phyloP scores from a whole-genome alignment of 2,113 vertebrate genomes.

The Micromys minutus region DNA sequence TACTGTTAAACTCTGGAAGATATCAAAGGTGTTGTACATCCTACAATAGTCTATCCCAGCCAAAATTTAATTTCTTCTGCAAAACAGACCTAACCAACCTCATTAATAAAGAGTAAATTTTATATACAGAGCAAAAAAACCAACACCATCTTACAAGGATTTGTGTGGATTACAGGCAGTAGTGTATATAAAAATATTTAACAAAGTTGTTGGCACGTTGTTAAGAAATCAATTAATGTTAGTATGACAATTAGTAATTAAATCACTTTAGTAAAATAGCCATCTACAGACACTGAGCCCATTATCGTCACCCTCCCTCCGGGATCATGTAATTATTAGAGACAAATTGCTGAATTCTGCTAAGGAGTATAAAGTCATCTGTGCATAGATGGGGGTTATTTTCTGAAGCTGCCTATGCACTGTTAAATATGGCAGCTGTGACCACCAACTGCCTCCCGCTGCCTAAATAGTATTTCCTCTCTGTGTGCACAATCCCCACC shows the following conservation, averaged over 20 bases:
- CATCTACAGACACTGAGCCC: background rate
- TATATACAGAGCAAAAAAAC: background rate
- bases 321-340: slow-evolving; percentile 27
- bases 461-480: background rate
- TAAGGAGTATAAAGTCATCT: background rate
- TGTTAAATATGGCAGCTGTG: background rate
- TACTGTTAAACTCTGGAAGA: background rate
- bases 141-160: background rate
- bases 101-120: background rate
- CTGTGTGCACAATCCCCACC: background rate
- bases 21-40: background rate
- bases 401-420: background rate
- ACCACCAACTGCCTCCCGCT: background rate
- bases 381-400: background rate
- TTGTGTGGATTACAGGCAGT: background rate
- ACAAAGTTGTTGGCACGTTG: background rate
- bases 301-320: slow-evolving; percentile 33
- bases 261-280: slow-evolving; percentile 43
- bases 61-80: background rate
- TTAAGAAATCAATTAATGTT: slow-evolving; percentile 52
- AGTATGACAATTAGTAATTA: slow-evolving; percentile 18
- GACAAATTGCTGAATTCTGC: slow-evolving; percentile 16
- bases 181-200: slow-evolving; percentile 33
- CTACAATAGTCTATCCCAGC: background rate
- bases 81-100: background rate